Conservation (phyloP, 2,113 vertebrate genomes). For the Lontra canadensis region DNA sequence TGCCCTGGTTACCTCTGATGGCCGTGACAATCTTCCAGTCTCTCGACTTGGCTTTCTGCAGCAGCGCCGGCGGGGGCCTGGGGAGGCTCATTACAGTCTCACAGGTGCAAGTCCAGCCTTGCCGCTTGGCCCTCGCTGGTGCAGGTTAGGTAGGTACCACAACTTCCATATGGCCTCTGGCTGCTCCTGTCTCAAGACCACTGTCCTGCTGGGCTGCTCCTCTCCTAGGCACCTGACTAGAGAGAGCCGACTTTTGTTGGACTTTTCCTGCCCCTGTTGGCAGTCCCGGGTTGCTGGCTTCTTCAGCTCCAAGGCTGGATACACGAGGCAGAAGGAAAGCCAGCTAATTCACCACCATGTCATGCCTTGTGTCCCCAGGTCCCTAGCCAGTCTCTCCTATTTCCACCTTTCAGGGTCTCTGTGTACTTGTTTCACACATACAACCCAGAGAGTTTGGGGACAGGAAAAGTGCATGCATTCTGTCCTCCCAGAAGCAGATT, state of each 20-base stretch:
- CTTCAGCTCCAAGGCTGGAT: not conserved
- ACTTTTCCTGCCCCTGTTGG: not conserved
- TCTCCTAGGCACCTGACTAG: not conserved
- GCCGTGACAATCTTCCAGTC: no score
- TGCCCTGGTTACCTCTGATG: not conserved
- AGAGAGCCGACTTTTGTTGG: accelerated
- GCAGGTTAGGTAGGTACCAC: accelerated
- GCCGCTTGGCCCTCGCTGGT: accelerated
- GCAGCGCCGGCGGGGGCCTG: accelerated
- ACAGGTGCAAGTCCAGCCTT: accelerated
- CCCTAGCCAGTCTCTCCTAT: not conserved
- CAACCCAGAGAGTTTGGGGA: no score
- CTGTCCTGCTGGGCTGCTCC: not conserved
- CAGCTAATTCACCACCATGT: accelerated
- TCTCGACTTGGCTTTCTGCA: not conserved
- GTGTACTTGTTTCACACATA: accelerated
- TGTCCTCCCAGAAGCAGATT: not conserved
- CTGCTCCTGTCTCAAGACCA: not conserved
- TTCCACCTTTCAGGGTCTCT: accelerated
- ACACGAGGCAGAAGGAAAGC: no score
- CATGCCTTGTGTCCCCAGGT: accelerated
- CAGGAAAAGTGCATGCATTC: accelerated
- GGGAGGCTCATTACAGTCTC: accelerated
- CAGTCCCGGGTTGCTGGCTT: not conserved
- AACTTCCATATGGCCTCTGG: not conserved